Evolutionary conservation across 2,113 vertebrate species (phyloP), one percentile per base, ranked within the genome.

Genomic region (Potamarius usumacintae): DNA sequence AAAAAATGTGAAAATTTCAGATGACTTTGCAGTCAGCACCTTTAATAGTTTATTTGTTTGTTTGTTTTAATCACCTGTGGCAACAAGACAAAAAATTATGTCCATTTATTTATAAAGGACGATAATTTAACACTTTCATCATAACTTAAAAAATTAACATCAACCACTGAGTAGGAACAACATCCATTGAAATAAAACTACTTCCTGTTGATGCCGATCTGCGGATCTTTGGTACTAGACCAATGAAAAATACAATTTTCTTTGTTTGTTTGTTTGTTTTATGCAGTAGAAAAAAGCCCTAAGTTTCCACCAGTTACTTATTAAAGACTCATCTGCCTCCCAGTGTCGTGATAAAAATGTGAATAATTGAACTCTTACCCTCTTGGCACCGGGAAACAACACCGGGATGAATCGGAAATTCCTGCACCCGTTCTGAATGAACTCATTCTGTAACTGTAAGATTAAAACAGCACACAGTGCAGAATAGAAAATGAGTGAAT

Each of bases 361-460:
- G 34, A 72, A 74, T 74, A 74, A 22, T 9, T 67, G 14, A 57
- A 55, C 48, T 34, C 88, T 90, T 83, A 96, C 96, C 94, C 93
- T 95, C 87, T 89, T 94, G 1, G 95, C 95, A 8, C 95, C 95
- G 0, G 96, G 96, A 86, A 96, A 96, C 88, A 96, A 82, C 58
- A 96, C 94, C 2, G 96, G 96, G 86, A 96, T 95, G 88, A 96
- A 96, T 87, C 96, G 88, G 91, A 96, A 96, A 88, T 96, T 96
- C 90, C 95, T 96, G 92, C 95, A 95, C 11, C 96, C 96, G 18
- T 96, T 96, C 90, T 96, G 95, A 80, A 96, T 96, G 90, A 96
- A 96, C 91, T 96, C 96, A 85, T 92, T 96, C 92, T 96, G 95
- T 50, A 96, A 92, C 96, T 96, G 91, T 58, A 80, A 80, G 53